Percentiles rank a stretch among this genome's conserved stretches.
Evolutionary conservation across 2,888 invertebrate species (phyloP).

Genomic region (Hyalella azteca): DNA sequence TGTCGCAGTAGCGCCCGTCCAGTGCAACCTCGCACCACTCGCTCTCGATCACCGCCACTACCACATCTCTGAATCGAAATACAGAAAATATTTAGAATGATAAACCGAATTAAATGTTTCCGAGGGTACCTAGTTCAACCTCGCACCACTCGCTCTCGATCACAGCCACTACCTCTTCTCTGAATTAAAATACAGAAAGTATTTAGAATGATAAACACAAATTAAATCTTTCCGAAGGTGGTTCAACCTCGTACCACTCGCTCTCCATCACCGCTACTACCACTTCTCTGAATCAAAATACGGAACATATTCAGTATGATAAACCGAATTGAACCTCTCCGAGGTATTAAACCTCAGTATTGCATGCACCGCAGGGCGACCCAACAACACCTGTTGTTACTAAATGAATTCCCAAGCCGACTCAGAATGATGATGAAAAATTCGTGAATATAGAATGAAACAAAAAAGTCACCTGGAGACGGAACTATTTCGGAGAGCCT

Average conservation of each 20-base stretch:
- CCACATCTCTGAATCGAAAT: neutral
- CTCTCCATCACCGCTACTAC: conserved; percentile 2
- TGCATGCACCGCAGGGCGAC: neutral
- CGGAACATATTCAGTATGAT: no score
- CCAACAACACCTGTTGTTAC: neutral
- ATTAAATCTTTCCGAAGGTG: no score
- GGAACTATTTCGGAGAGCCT: no score
- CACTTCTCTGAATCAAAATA: neutral
- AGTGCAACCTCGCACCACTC: neutral
- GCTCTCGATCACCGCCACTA: conserved; percentile 15
- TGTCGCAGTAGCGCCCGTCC: neutral
- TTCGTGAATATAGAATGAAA: no score
- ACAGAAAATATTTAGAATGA: no score
- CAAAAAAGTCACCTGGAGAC: no score
- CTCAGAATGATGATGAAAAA: no score
- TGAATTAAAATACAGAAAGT: no score
- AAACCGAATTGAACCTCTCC: no score
- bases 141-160: conserved; percentile 18
- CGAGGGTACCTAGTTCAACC: neutral
- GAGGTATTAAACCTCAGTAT: neutral
- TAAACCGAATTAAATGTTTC: no score
- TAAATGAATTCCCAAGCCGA: no score
- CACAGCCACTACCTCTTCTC: neutral
- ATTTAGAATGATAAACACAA: no score
- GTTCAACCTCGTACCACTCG: neutral